Percentiles rank a stretch among this genome's conserved stretches.
Evolutionary conservation across 2,797 vertebrate species (phyloP).

Genomic region (Clarias fuscus): DNA sequence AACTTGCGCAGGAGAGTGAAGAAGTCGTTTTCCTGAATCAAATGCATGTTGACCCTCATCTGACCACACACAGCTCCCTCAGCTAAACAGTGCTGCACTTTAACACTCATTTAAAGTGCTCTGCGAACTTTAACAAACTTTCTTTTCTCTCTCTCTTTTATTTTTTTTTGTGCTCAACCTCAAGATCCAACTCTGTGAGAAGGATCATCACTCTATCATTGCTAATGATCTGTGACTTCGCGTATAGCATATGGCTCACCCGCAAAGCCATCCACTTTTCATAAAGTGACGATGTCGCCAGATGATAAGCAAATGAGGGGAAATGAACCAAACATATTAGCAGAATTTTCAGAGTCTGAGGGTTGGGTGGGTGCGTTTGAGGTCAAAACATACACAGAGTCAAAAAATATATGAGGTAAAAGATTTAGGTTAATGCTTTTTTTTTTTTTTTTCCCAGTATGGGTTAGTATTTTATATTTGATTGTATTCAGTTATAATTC

Average conservation of each 20-base stretch:
- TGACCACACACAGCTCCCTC: not conserved
- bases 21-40: not conserved
- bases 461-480: not conserved
- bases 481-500: not conserved
- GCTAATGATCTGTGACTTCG: constrained; percentile 31
- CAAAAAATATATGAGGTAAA: not conserved
- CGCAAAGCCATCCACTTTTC: constrained; percentile 14
- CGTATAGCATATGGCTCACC: constrained; percentile 24
- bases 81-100: not conserved
- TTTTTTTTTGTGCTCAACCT: constrained; percentile 6
- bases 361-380: not conserved
- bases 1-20: not conserved
- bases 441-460: no score
- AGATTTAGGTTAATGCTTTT: not conserved
- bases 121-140: not conserved
- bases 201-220: constrained; percentile 27
- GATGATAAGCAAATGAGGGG: constrained; percentile 14
- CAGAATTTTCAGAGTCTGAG: not conserved
- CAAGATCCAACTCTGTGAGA: not conserved
- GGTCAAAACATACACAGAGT: not conserved
- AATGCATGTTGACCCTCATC: not conserved
- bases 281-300: not conserved
- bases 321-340: constrained; percentile 11
- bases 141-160: not conserved
- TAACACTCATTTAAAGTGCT: constrained; percentile 16